Evolutionary conservation across 92 coral and sea anemone species (phyloP), one percentile per base, ranked within the genome.

Genomic region (Pocillopora grandis): DNA sequence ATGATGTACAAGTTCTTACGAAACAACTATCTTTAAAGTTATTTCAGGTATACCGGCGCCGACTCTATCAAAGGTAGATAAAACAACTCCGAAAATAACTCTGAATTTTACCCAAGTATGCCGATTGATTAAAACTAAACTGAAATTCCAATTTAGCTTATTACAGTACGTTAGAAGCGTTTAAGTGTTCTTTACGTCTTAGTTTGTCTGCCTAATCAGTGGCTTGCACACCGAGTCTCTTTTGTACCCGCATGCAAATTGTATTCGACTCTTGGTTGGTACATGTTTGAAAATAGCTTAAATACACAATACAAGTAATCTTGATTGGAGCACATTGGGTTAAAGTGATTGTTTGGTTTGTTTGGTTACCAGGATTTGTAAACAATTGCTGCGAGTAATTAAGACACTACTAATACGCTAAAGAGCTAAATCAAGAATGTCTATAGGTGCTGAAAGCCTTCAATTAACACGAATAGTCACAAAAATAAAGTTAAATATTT

Each of bases 281-380:
- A 69, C 66, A 62, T 66, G 48, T 65, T 42, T 64, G 64, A 23
- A 83, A 83, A 73, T 49, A 49, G 59, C 80, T 83, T 75, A 74
- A 33, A 72, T 36, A 63, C 79, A 72, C 86, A 72, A 62, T 62
- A 31, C 23, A 60, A 48, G 2, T 48, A 64, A 66, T 64, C 83
- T 49, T 74, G 62, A 73, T 72, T 82, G 72, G 70, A 8, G 59
- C 71, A 14, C 63, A 48, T 37, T 75, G 49, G 16, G 52, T 72
- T 49, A 15, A 72, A 82, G 60, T 62, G 18, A 63, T 83, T 74
- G 86, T 55, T 27, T 63, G 62, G 36, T 20, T 63, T 74, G 80
- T 73, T 83, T 62, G 86, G 80, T 63, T 27, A 49, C 80, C 80
- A 75, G 86, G 74, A 73, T 49, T 75, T 49, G 62, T 62, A 83